Conservation (phyloP, 2,113 vertebrate genomes). For the Rhinoptilus africanus region DNA sequence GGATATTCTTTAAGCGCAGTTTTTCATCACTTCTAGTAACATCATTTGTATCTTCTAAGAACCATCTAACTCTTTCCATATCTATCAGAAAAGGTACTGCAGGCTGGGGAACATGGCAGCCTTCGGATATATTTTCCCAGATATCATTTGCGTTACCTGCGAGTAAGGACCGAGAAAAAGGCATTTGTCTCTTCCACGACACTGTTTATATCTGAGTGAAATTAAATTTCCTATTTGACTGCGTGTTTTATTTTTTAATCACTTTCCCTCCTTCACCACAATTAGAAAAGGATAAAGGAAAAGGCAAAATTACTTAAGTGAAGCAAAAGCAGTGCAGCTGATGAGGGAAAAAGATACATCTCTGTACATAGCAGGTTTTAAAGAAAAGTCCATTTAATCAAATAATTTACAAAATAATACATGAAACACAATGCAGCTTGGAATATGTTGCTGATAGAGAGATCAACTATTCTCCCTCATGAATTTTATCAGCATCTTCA, state of each 20-base stretch:
- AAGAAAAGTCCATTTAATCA: neutral
- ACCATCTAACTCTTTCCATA: rapidly evolving
- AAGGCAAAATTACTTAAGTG: neutral
- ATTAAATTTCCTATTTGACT: neutral
- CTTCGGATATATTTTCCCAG: neutral
- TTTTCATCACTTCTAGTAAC: neutral
- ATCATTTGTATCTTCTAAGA: neutral
- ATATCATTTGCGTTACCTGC: neutral
- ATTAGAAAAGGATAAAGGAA: neutral
- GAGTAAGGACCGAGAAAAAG: neutral
- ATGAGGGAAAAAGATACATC: neutral
- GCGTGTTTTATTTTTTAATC: neutral
- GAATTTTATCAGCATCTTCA: neutral
- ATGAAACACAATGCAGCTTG: neutral
- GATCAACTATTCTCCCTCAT: neutral
- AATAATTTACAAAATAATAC: neutral
- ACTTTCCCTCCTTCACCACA: neutral
- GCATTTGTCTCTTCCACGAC: neutral
- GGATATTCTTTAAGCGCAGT: neutral
- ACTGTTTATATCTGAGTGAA: neutral
- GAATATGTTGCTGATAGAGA: neutral
- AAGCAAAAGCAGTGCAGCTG: neutral
- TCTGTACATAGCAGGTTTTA: neutral
- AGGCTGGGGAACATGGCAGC: neutral
- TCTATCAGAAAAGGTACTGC: neutral